Evolutionary conservation across 2,113 vertebrate genomes (phyloP).

Genomic region (Nibea coibor): DNA sequence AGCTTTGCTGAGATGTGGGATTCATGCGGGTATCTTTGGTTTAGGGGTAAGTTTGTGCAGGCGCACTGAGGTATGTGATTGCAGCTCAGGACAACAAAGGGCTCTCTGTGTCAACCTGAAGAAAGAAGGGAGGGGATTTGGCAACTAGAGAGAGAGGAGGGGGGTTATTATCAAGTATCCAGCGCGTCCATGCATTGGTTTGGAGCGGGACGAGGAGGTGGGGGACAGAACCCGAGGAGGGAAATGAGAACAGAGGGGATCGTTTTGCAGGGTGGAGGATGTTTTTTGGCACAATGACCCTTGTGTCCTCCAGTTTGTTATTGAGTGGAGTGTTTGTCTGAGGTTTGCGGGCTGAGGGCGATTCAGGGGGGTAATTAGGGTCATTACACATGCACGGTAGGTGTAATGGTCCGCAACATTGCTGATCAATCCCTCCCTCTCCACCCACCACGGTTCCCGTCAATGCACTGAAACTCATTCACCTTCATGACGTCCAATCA

Average conservation of each 20-base stretch:
- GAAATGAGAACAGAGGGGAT: conserved; percentile 29
- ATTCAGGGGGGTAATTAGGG: conserved; percentile 60
- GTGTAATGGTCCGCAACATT: conserved; percentile 58
- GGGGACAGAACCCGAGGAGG: neutral
- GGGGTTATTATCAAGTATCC: conserved; percentile 54
- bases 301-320: conserved; percentile 65
- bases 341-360: conserved; percentile 11
- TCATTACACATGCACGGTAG: conserved; percentile 68
- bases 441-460: neutral
- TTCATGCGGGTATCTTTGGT: neutral
- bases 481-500: neutral
- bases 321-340: conserved; percentile 48
- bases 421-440: conserved; percentile 51
- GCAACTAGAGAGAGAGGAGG: neutral
- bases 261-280: conserved; percentile 44
- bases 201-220: conserved; percentile 9
- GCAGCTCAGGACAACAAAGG: conserved; percentile 62
- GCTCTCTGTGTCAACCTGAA: conserved; percentile 73
- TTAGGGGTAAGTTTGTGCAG: conserved; percentile 8
- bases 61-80: conserved; percentile 46
- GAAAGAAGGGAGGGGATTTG: conserved; percentile 32
- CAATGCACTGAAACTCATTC: neutral
- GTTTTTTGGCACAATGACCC: conserved; percentile 71
- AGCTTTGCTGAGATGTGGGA: neutral
- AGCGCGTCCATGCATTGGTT: conserved; percentile 32